phyloP scores from a whole-genome alignment of 2,113 vertebrate genomes.

The Tupaia tana region DNA sequence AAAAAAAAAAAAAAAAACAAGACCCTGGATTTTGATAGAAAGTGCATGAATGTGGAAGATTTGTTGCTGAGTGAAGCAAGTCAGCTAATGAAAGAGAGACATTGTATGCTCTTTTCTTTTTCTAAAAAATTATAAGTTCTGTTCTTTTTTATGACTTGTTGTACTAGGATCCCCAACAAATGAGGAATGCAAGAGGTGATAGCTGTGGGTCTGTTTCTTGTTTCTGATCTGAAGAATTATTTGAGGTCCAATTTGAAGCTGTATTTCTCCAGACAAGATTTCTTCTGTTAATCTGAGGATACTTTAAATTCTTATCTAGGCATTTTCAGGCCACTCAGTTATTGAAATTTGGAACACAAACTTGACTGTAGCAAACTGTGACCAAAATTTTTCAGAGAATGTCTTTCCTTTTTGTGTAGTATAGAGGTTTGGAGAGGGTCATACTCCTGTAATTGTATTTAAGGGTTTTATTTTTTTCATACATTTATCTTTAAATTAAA shows the following conservation, averaged over 20 bases:
- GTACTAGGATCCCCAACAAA: background rate
- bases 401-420: background rate
- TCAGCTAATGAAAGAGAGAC: too few species aligned
- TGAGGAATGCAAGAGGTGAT: background rate
- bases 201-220: background rate
- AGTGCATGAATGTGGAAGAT: too few species aligned
- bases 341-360: background rate
- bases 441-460: background rate
- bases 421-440: background rate
- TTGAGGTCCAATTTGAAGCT: background rate
- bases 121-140: background rate
- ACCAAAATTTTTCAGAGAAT: background rate
- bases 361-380: background rate
- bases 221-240: background rate
- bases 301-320: background rate
- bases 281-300: background rate
- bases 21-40: too few species aligned
- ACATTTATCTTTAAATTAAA: background rate
- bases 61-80: too few species aligned
- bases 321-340: background rate
- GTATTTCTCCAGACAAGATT: background rate
- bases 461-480: background rate
- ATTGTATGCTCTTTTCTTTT: background rate
- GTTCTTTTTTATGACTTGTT: background rate
- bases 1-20: too few species aligned